Conservation (phyloP, 1,140 invertebrate species). For the Pteromalus puparum region DNA sequence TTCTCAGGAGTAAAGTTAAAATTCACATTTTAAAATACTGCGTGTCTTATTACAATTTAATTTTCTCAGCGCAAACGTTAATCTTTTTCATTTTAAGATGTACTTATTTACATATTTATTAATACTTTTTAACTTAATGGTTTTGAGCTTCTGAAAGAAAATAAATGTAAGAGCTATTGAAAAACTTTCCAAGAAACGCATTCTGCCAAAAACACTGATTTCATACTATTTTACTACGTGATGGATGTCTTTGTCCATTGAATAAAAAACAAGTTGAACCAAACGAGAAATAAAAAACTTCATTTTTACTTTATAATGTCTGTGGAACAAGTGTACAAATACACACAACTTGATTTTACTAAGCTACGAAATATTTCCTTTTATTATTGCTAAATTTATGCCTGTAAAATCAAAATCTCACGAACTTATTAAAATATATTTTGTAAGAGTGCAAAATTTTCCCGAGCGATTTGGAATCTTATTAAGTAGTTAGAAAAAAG, state of each 20-base stretch:
- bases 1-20: slow-evolving; percentile 8
- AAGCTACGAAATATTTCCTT: slow-evolving; percentile 25
- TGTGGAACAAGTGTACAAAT: slow-evolving; percentile 22
- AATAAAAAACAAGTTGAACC: slow-evolving; percentile 30
- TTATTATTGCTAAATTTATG: slow-evolving; percentile 10
- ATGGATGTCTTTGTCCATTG: not conserved
- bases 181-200: slow-evolving; percentile 29
- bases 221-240: slow-evolving; percentile 23
- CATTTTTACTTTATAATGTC: slow-evolving; percentile 36
- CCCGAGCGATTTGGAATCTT: slow-evolving; percentile 34
- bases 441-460: slow-evolving; percentile 18
- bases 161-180: slow-evolving; percentile 7
- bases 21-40: not conserved
- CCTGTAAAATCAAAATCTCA: slow-evolving; percentile 25
- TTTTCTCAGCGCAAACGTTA: slow-evolving; percentile 15
- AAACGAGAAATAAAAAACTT: slow-evolving; percentile 45
- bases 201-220: slow-evolving; percentile 39
- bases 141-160: slow-evolving; percentile 15
- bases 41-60: not conserved
- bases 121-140: slow-evolving; percentile 28
- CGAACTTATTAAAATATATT: slow-evolving; percentile 31
- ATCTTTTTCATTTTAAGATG: slow-evolving; percentile 14
- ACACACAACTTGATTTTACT: slow-evolving; percentile 38
- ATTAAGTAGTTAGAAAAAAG: slow-evolving; percentile 37
- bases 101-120: slow-evolving; percentile 37